Conservation (phyloP, 2,797 vertebrate species). For the Gouania willdenowi region DNA sequence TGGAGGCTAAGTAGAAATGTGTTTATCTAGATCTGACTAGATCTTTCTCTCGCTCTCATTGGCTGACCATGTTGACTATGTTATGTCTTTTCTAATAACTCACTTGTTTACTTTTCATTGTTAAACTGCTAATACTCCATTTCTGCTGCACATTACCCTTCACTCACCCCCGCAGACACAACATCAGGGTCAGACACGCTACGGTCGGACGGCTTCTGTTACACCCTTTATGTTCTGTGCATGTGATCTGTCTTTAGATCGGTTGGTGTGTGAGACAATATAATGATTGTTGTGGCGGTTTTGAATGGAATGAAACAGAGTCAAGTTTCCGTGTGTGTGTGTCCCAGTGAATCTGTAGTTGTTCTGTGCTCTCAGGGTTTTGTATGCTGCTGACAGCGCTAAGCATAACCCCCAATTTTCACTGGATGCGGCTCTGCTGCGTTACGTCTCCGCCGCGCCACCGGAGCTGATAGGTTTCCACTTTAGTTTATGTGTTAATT, state of each 20-base stretch:
- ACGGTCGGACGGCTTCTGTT: slow-evolving; percentile 38
- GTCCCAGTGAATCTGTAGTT: too few relatives aligned
- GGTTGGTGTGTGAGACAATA: slow-evolving; percentile 18
- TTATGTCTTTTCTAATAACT: slow-evolving; percentile 55
- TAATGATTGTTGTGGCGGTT: too few relatives aligned
- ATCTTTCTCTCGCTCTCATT: slow-evolving; percentile 15
- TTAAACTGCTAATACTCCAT: slow-evolving; percentile 39
- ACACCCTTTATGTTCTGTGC: slow-evolving; percentile 2
- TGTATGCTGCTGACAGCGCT: too few relatives aligned
- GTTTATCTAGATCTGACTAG: neutral
- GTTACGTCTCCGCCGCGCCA: too few relatives aligned
- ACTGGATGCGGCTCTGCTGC: too few relatives aligned
- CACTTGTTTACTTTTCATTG: slow-evolving; percentile 55
- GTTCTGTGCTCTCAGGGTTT: too few relatives aligned
- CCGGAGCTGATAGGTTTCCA: too few relatives aligned
- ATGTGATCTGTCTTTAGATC: too few relatives aligned
- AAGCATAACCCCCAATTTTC: too few relatives aligned
- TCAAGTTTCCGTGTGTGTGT: too few relatives aligned
- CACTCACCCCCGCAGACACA: slow-evolving; percentile 39
- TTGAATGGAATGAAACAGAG: too few relatives aligned
- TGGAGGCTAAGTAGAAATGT: slow-evolving; percentile 14
- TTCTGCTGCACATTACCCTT: slow-evolving; percentile 44
- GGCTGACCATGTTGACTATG: slow-evolving; percentile 10
- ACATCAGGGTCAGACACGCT: slow-evolving; percentile 33
- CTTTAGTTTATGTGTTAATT: too few relatives aligned